These are phyloP conservation scores for Aphidius ervi DNA, from an alignment of 1,140 invertebrate genomes.

Conservation along the genomic window DNA sequence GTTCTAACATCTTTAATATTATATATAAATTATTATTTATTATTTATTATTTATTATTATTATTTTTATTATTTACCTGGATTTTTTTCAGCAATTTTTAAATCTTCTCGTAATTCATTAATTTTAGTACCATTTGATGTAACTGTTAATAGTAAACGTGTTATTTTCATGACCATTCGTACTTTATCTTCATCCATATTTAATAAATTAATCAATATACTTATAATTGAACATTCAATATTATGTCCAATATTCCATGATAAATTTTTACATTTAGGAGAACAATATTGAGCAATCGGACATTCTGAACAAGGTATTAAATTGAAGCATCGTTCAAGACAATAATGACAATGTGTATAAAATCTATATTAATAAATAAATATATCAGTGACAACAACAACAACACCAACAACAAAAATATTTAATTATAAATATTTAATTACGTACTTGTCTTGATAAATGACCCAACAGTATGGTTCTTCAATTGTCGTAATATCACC, in stretches of 20 bases:
- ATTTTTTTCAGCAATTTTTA: slow-evolving; percentile 41
- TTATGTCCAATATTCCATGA: slow-evolving; percentile 58
- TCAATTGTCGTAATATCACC: slow-evolving; percentile 80
- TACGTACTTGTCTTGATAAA: slow-evolving; percentile 60
- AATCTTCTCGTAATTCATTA: slow-evolving; percentile 39
- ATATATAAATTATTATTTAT: slow-evolving; percentile 21
- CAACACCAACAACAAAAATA: neutral
- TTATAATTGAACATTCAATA: slow-evolving; percentile 59
- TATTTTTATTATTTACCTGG: slow-evolving; percentile 38
- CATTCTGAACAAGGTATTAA: slow-evolving; percentile 54
- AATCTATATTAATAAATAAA: slow-evolving; percentile 38
- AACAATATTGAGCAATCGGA: slow-evolving; percentile 57
- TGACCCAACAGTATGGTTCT: slow-evolving; percentile 69
- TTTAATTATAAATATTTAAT: neutral
- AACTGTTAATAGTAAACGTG: slow-evolving; percentile 46
- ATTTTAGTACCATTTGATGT: slow-evolving; percentile 43
- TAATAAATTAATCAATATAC: slow-evolving; percentile 43
- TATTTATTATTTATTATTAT: slow-evolving; percentile 44
- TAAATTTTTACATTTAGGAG: slow-evolving; percentile 52
- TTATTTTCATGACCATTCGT: slow-evolving; percentile 50
- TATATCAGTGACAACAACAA: slow-evolving; percentile 17
- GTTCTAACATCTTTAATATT: slow-evolving; percentile 43
- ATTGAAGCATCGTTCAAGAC: slow-evolving; percentile 64
- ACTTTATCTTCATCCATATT: slow-evolving; percentile 52
- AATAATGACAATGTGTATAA: slow-evolving; percentile 73